A percentile compares a stretch with the other conserved stretches of the same genome.
Conservation (phyloP, 2,113 vertebrate species). For the Cephalopterus ornatus region DNA sequence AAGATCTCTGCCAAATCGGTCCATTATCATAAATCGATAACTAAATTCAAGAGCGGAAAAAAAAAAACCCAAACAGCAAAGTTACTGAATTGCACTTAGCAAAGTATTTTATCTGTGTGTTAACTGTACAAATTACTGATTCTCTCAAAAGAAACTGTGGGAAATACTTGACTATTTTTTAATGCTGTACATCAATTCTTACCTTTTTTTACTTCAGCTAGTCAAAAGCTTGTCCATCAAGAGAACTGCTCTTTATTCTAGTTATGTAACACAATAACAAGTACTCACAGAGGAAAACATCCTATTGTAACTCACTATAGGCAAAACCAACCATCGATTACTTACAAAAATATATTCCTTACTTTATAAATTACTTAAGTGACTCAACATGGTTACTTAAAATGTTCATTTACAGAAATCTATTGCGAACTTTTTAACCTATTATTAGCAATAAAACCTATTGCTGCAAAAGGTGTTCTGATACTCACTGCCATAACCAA, state of each 20-base stretch:
- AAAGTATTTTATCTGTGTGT: background rate
- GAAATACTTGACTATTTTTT: background rate
- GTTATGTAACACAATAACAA: background rate
- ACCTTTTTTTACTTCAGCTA: background rate
- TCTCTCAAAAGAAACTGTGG: background rate
- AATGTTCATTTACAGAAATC: background rate
- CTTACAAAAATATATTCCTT: background rate
- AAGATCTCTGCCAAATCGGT: conserved; percentile 91
- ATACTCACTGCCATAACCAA: background rate
- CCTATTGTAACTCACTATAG: background rate
- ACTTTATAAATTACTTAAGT: background rate
- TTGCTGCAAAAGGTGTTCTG: background rate
- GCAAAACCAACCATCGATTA: background rate
- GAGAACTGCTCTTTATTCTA: background rate
- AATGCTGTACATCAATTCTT: background rate
- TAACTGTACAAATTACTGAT: background rate
- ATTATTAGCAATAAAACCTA: background rate
- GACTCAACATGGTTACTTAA: background rate
- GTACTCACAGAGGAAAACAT: background rate
- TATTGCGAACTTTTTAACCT: background rate
- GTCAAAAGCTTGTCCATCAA: background rate
- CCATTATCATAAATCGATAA: conserved; percentile 98
- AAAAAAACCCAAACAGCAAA: background rate
- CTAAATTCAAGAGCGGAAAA: conserved; percentile 59
- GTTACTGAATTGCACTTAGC: background rate